phyloP scores from a whole-genome alignment of 2,113 vertebrate species.

The Micromys minutus region DNA sequence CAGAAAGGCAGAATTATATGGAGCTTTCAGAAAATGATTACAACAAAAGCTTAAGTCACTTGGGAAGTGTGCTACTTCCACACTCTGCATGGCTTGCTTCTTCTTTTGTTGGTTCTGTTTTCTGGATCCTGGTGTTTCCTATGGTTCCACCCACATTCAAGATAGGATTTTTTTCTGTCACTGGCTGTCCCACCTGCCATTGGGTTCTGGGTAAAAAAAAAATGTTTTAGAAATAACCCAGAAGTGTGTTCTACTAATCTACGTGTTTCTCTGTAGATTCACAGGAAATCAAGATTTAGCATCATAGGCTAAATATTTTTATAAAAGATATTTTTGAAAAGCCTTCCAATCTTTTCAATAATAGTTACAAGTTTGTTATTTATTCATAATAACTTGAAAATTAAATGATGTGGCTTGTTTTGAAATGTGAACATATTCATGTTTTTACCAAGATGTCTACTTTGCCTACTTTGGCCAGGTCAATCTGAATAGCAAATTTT shows the following conservation, averaged over 20 bases:
- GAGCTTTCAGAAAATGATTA: not conserved
- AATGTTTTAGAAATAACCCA: not conserved
- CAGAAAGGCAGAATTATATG: not conserved
- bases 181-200: not conserved
- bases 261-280: not conserved
- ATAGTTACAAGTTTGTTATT: slow-evolving; percentile 1
- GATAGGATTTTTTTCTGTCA: not conserved
- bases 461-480: slow-evolving; percentile 16
- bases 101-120: not conserved
- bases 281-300: not conserved
- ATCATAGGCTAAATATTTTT: not conserved
- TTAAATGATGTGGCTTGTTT: slow-evolving; percentile 59
- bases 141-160: not conserved
- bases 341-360: slow-evolving; percentile 49
- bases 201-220: not conserved
- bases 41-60: not conserved
- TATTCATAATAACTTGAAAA: slow-evolving; percentile 50
- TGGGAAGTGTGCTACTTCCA: not conserved
- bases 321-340: too few relatives aligned
- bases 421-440: slow-evolving; percentile 40
- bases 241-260: not conserved
- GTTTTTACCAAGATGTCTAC: slow-evolving; percentile 51
- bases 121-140: not conserved
- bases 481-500: slow-evolving; percentile 24
- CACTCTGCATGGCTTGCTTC: not conserved